Conservation (phyloP, 2,888 invertebrate genomes). For the Augiades crinisus region DNA sequence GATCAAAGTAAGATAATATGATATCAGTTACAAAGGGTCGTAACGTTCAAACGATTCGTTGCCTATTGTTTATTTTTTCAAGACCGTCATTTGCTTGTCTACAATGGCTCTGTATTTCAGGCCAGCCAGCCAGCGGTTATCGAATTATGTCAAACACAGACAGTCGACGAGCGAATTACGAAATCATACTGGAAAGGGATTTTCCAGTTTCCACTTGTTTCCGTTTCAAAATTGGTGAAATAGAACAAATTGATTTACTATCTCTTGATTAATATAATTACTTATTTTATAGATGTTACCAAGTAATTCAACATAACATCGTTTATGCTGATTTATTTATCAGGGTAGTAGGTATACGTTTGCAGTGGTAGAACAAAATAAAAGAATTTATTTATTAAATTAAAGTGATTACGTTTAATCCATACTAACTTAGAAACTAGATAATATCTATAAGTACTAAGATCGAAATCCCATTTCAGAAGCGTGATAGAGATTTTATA, state of each 20-base stretch:
- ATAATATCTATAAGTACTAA: no score
- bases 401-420: no score
- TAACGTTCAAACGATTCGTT: not conserved
- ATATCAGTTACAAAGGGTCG: not conserved
- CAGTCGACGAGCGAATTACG: conserved; percentile 10
- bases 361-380: no score
- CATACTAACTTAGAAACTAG: no score
- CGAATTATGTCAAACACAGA: conserved; percentile 18
- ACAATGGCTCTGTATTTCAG: conserved; percentile 4
- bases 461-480: no score
- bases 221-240: not conserved
- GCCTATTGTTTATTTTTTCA: not conserved
- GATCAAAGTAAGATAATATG: no score
- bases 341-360: no score
- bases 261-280: not conserved
- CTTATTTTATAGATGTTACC: no score
- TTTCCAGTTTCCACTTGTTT: conserved; percentile 6
- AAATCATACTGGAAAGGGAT: not conserved
- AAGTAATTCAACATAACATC: no score
- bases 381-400: no score
- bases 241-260: not conserved
- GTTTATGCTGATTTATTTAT: no score
- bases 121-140: conserved; percentile 4
- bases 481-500: no score
- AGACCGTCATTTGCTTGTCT: conserved; percentile 12